Conservation (phyloP, 2,888 invertebrate species). For the Athalia rosae region DNA sequence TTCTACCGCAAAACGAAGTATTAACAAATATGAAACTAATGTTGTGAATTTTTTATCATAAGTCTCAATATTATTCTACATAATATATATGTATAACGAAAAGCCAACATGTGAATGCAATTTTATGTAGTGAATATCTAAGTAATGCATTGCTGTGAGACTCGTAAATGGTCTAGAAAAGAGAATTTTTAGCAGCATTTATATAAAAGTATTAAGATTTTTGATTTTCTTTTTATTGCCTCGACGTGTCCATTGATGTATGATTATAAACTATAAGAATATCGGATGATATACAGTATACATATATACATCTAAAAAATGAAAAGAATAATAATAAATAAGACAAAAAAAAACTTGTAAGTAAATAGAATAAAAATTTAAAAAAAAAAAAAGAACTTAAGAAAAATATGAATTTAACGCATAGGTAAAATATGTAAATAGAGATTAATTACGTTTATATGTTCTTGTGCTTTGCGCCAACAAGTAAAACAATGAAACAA, state of each 20-base stretch:
- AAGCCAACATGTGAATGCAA: too few species aligned
- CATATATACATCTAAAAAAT: background rate
- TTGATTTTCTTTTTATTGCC: conserved; percentile 14
- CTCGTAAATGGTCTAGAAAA: background rate
- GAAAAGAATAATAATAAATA: background rate
- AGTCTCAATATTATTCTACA: background rate
- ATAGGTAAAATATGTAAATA: conserved; percentile 37
- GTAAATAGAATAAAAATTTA: conserved; percentile 20
- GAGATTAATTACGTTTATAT: conserved; percentile 44
- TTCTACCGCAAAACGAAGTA: background rate
- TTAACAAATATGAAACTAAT: background rate
- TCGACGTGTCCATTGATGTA: conserved; percentile 32
- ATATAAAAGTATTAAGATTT: conserved; percentile 1
- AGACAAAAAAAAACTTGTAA: conserved; percentile 16
- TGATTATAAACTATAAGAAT: conserved; percentile 7
- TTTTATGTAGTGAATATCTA: too few species aligned
- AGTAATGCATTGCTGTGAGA: background rate
- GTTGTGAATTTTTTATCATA: background rate
- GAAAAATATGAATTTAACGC: background rate
- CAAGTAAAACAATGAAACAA: conserved; percentile 16
- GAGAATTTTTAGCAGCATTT: background rate
- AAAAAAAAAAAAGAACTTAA: conserved; percentile 8
- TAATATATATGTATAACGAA: background rate
- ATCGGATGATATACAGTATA: conserved; percentile 6
- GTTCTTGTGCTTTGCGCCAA: conserved; percentile 32